These are phyloP conservation scores for Chymomyza caudatula DNA, from an alignment of 2,888 invertebrate genomes.

Conservation along the genomic window DNA sequence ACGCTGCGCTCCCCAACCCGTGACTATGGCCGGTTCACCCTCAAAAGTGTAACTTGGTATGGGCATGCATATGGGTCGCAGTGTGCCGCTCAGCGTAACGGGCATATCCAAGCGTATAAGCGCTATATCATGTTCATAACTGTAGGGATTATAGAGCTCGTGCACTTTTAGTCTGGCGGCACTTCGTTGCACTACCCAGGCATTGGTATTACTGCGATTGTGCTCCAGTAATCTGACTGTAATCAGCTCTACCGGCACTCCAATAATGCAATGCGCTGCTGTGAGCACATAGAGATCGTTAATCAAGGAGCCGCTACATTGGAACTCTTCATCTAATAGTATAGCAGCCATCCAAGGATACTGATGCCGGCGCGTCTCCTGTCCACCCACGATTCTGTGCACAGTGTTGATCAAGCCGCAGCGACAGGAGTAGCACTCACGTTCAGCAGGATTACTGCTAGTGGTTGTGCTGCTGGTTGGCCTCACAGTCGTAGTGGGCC, in stretches of 20 bases:
- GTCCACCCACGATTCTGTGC: conserved; percentile 86
- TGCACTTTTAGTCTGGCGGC: conserved; percentile 80
- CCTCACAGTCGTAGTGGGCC: not conserved
- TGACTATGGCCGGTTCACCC: conserved; percentile 80
- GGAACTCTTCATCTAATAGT: conserved; percentile 80
- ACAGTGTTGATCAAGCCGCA: conserved; percentile 84
- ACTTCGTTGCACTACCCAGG: conserved; percentile 46
- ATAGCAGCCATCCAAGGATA: conserved; percentile 84
- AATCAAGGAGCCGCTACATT: conserved; percentile 86
- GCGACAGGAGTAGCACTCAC: conserved; percentile 73
- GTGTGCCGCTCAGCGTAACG: conserved; percentile 80
- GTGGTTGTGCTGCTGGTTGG: not conserved
- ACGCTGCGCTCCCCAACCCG: conserved; percentile 86
- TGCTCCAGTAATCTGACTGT: conserved; percentile 85
- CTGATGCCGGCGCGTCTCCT: conserved; percentile 84
- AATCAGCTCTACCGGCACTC: conserved; percentile 81
- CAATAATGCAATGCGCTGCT: conserved; percentile 85
- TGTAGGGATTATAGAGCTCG: conserved; percentile 83
- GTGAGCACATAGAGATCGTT: conserved; percentile 86
- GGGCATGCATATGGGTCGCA: conserved; percentile 88
- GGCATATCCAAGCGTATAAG: conserved; percentile 82
- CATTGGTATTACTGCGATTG: conserved; percentile 79
- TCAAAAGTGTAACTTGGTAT: conserved; percentile 62
- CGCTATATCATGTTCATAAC: conserved; percentile 90
- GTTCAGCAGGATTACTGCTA: conserved; percentile 11